Percentiles rank a stretch among this genome's conserved stretches.
phyloP scores from a whole-genome alignment of 2,888 invertebrate genomes.

The Melinaea marsaeus region DNA sequence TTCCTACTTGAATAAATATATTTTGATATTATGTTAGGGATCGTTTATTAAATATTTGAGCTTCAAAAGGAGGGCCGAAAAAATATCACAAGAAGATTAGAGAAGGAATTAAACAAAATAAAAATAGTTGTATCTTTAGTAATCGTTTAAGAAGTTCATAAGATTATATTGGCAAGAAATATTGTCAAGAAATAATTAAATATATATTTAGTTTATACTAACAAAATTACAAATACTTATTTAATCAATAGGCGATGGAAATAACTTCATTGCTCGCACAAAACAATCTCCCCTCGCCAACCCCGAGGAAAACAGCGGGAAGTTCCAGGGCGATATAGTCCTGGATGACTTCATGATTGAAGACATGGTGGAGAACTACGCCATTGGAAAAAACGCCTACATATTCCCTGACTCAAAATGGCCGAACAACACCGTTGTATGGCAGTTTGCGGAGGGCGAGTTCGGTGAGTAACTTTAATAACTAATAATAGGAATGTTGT shows the following conservation, averaged over 20 bases:
- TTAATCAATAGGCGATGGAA: constrained; percentile 41
- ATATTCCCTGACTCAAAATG: constrained; percentile 57
- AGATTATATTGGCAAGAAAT: too few species aligned
- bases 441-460: constrained; percentile 56
- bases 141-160: too few species aligned
- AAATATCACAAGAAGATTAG: too few species aligned
- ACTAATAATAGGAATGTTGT: neutral
- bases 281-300: constrained; percentile 42
- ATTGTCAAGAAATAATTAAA: too few species aligned
- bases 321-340: constrained; percentile 64
- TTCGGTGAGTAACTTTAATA: constrained; percentile 50
- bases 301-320: constrained; percentile 62
- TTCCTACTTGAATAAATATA: too few species aligned
- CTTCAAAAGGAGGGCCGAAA: too few species aligned
- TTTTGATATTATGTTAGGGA: too few species aligned
- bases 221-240: too few species aligned
- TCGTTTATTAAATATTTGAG: too few species aligned
- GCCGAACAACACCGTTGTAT: constrained; percentile 62
- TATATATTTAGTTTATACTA: too few species aligned
- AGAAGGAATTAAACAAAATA: too few species aligned
- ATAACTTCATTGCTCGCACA: constrained; percentile 39
- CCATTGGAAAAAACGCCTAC: constrained; percentile 59
- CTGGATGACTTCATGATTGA: constrained; percentile 61
- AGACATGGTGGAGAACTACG: constrained; percentile 51
- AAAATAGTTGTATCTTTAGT: too few species aligned